A percentile compares a stretch with the other conserved stretches of the same genome.
Conservation (phyloP, 92 coral and sea anemone genomes). For the Plumapathes pennacea region DNA sequence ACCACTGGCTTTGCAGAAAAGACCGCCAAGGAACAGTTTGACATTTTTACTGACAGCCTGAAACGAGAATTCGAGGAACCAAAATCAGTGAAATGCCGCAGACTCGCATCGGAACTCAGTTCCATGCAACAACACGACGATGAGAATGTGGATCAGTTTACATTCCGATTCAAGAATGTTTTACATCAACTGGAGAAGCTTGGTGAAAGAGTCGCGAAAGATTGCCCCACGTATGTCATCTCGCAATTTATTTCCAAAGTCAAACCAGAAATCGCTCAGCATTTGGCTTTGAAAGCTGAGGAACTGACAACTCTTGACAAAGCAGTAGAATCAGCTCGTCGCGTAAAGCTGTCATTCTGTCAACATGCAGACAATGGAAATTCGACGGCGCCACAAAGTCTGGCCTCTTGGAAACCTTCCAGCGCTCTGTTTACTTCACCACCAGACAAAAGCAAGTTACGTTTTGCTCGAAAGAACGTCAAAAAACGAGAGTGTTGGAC, state of each 20-base stretch:
- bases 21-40: constrained; percentile 41
- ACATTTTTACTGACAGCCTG: constrained; percentile 10
- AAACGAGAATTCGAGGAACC: constrained; percentile 34
- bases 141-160: constrained; percentile 52
- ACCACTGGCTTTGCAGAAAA: constrained; percentile 39
- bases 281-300: constrained; percentile 49
- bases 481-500: constrained; percentile 38
- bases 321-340: constrained; percentile 61
- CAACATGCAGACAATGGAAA: too few species aligned
- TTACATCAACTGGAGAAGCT: constrained; percentile 61
- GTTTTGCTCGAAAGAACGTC: too few species aligned
- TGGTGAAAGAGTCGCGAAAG: constrained; percentile 48
- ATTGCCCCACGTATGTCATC: constrained; percentile 58
- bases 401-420: too few species aligned
- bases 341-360: constrained; percentile 51
- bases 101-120: constrained; percentile 32
- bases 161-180: constrained; percentile 43
- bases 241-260: constrained; percentile 69
- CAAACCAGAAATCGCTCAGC: constrained; percentile 42
- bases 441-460: too few species aligned
- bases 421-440: too few species aligned
- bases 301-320: constrained; percentile 47
- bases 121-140: constrained; percentile 28
- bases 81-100: constrained; percentile 32
- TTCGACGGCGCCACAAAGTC: too few species aligned